Conservation (phyloP, 2,113 vertebrate genomes). For the Halcyon malimbica region DNA sequence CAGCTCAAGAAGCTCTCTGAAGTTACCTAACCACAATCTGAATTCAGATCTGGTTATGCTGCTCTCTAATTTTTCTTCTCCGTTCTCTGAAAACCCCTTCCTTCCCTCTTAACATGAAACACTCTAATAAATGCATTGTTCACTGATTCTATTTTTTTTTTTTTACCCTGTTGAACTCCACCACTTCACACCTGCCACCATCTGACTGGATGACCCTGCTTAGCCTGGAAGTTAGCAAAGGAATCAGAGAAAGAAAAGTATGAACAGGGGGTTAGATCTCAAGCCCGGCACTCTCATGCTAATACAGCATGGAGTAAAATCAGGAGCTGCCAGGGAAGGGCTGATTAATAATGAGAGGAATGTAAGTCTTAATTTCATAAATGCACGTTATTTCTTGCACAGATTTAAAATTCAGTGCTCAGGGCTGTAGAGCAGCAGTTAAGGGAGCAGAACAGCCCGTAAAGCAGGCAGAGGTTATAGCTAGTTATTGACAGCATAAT, state of each 20-base stretch:
- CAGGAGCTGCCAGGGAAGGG: conserved; percentile 18
- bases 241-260: conserved; percentile 41
- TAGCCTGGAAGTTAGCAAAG: not conserved
- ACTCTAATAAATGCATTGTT: conserved; percentile 10
- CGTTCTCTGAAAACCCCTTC: not conserved
- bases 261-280: not conserved
- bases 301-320: conserved; percentile 22
- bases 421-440: not conserved
- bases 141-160: not conserved
- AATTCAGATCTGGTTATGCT: not conserved
- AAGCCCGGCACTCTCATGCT: conserved; percentile 11
- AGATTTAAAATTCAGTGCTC: conserved; percentile 35
- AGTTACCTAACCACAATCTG: not conserved
- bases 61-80: not conserved
- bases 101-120: not conserved
- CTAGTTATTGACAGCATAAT: conserved; percentile 47
- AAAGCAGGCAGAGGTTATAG: conserved; percentile 32
- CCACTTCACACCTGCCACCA: conserved; percentile 24
- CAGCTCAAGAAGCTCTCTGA: not conserved
- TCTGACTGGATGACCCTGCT: conserved; percentile 27
- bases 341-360: conserved; percentile 39
- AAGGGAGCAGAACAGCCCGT: not conserved
- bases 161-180: not conserved
- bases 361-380: conserved; percentile 42
- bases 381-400: not conserved